These are phyloP conservation scores for Leptobrachium ailaonicum DNA, from an alignment of 2,113 vertebrate species.

Conservation along the genomic window DNA sequence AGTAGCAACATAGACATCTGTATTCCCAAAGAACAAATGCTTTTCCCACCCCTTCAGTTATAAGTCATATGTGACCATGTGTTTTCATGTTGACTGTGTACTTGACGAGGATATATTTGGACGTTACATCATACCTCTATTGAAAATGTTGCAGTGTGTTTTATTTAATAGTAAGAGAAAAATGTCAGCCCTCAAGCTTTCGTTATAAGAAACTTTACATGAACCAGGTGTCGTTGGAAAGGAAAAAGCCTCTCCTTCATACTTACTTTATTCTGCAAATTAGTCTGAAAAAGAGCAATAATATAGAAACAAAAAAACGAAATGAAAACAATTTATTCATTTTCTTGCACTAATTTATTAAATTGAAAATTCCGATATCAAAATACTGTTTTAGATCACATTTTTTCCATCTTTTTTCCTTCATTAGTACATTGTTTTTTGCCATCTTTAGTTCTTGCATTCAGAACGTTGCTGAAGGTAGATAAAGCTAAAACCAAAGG, in stretches of 20 bases:
- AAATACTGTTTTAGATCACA: too few relatives aligned
- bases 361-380: too few relatives aligned
- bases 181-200: neutral
- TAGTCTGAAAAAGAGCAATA: too few relatives aligned
- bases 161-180: slow-evolving; percentile 18
- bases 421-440: too few relatives aligned
- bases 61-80: slow-evolving; percentile 33
- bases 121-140: slow-evolving; percentile 37
- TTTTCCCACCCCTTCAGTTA: slow-evolving; percentile 18
- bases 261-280: too few relatives aligned
- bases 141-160: slow-evolving; percentile 19
- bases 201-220: neutral
- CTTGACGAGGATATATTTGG: slow-evolving; percentile 21
- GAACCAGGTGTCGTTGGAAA: slow-evolving; percentile 21
- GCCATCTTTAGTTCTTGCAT: too few relatives aligned
- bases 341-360: too few relatives aligned
- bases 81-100: slow-evolving; percentile 23
- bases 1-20: slow-evolving; percentile 29
- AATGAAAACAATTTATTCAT: too few relatives aligned
- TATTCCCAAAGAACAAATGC: slow-evolving; percentile 3
- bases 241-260: neutral
- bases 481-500: too few relatives aligned
- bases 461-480: too few relatives aligned
- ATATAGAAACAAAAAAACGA: too few relatives aligned
- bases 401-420: too few relatives aligned